These are phyloP conservation scores for Vidua chalybeata DNA, from an alignment of 2,113 vertebrate species.

Conservation along the genomic window DNA sequence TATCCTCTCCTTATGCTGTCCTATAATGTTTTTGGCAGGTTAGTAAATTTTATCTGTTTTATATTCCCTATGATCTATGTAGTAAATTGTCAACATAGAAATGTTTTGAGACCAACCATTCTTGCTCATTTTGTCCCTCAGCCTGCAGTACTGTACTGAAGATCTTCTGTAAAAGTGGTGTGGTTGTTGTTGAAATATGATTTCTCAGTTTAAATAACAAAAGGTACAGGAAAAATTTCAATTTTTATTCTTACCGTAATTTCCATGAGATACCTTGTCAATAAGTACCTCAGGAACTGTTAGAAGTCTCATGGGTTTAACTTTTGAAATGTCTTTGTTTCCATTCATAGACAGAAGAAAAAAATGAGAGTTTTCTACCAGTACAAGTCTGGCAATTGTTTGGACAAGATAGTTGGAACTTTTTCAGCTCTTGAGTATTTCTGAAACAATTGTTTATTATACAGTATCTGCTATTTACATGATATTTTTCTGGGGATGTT, in stretches of 20 bases:
- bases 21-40: neutral
- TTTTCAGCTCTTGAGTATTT: neutral
- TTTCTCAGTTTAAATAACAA: conserved; percentile 7
- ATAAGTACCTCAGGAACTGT: neutral
- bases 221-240: neutral
- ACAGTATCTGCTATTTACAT: neutral
- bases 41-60: neutral
- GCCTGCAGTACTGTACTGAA: neutral
- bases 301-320: neutral
- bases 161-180: neutral
- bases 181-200: neutral
- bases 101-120: neutral
- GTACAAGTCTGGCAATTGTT: neutral
- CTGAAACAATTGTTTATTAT: neutral
- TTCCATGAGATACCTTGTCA: neutral
- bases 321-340: conserved; percentile 17
- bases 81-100: neutral
- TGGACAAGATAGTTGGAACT: neutral
- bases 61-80: neutral
- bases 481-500: neutral
- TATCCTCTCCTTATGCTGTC: neutral
- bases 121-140: neutral
- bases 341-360: neutral
- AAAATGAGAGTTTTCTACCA: neutral
- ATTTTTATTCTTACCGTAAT: neutral